phyloP scores from a whole-genome alignment of 2,888 invertebrate genomes.

The Mylabris sibirica region DNA sequence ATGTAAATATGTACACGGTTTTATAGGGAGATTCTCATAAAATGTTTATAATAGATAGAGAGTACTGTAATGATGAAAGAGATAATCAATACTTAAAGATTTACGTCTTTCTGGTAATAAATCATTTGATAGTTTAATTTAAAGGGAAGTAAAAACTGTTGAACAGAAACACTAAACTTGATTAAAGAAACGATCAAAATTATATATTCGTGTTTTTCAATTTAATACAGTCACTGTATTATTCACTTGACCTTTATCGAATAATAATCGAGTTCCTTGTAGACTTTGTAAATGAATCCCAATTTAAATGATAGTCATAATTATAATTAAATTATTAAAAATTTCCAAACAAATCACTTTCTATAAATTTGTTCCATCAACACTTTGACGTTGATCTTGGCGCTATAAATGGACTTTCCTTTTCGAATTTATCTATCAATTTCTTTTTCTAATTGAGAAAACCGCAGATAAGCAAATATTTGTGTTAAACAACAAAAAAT shows the following conservation, averaged over 20 bases:
- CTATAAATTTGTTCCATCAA: not conserved
- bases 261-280: not conserved
- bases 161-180: not conserved
- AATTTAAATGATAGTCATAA: not conserved
- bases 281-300: not conserved
- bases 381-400: conserved; percentile 4
- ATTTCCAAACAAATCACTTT: not conserved
- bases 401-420: not conserved
- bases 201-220: conserved; percentile 2
- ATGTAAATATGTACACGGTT: no score
- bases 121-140: not conserved
- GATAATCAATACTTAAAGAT: not conserved
- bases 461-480: not conserved
- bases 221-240: not conserved
- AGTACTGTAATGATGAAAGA: not conserved
- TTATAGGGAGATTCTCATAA: not conserved
- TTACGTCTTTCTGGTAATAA: not conserved
- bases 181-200: no score
- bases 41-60: not conserved
- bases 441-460: not conserved
- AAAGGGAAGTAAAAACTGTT: not conserved
- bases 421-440: not conserved
- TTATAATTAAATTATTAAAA: not conserved
- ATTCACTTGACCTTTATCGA: conserved; percentile 1
- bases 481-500: not conserved